phyloP scores from a whole-genome alignment of 2,113 vertebrate species.

The Zeus faber region DNA sequence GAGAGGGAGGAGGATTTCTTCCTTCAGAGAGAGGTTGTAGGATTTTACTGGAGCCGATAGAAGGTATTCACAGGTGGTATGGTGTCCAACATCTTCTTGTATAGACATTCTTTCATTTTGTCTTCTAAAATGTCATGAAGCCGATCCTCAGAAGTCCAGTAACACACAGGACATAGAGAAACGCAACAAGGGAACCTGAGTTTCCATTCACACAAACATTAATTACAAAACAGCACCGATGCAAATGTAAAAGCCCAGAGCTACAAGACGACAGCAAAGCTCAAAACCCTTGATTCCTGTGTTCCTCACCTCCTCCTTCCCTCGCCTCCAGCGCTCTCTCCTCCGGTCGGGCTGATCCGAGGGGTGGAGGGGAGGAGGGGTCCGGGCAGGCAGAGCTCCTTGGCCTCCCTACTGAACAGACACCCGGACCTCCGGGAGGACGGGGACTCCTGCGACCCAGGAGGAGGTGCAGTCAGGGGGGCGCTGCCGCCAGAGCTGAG shows the following conservation, averaged over 20 bases:
- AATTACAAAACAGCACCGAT: no score
- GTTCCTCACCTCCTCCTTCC: no score
- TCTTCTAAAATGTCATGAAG: no score
- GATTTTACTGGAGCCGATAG: conserved; percentile 15
- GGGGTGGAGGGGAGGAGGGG: conserved; percentile 44
- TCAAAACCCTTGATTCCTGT: no score
- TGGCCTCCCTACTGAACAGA: conserved; percentile 39
- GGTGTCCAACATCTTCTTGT: no score
- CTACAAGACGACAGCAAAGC: no score
- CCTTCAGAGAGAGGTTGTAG: conserved; percentile 10
- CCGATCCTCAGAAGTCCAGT: no score
- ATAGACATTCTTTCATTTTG: no score
- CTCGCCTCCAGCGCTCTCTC: conserved; percentile 21
- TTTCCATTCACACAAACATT: no score
- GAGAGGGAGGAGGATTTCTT: conserved; percentile 7
- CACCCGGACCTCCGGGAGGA: conserved; percentile 18
- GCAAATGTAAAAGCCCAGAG: no score
- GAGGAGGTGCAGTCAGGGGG: conserved; percentile 18
- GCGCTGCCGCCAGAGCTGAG: conserved; percentile 59
- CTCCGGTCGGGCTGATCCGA: conserved; percentile 35
- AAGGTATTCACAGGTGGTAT: conserved; percentile 20
- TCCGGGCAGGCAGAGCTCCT: conserved; percentile 50
- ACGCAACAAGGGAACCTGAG: no score
- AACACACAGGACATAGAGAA: no score
- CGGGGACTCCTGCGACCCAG: conserved; percentile 3